Evolutionary conservation across 2,113 vertebrate species (phyloP), one percentile per base, ranked within the genome.

Genomic region (Ellobius talpinus): DNA sequence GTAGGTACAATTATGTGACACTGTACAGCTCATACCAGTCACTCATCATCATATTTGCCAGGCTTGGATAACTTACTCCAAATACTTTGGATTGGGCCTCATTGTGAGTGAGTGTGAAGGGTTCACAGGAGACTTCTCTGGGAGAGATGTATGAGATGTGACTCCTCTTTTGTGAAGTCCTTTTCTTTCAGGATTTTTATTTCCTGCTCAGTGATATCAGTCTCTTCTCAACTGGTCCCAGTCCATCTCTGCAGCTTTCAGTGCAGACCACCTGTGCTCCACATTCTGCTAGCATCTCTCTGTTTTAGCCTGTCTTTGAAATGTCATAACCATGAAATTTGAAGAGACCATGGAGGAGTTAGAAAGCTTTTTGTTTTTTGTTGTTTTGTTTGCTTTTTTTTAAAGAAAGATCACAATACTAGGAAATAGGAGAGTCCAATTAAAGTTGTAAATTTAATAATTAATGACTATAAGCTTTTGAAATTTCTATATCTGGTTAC

Each of bases 61-160:
- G 98, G 88, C 99, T 99, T 0, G 99, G 99, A 91, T 99, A 99
- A 0, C 99, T 99, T 99, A 0, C 99, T 11, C 99, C 99, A 94
- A 99, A 99, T 93, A 99, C 99, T 77, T 98, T 98, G 70, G 98
- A 99, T 98, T 99, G 99, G 45, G 98, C 95, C 55, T 98, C 98
- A 23, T 99, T 98, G 97, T 99, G 98, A 94, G 99, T 99, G 16
- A 99, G 99, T 96, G 99, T 98, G 97, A 99, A 99, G 16, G 99
- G 99, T 79, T 99, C 98, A 99, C 23, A 0, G 99, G 19, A 14
- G 58, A 58, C 19, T 58, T 23, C 58, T 58, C 58, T 21, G 58
- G 58, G 97, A 58, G 98, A 90, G 97, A 21, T 4, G 97, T 89
- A 0, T 87, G 98, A 24, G 98, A 74, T 16, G 98, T 97, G 89